phyloP scores from a whole-genome alignment of 2,113 vertebrate genomes.

The Excalfactoria chinensis region DNA sequence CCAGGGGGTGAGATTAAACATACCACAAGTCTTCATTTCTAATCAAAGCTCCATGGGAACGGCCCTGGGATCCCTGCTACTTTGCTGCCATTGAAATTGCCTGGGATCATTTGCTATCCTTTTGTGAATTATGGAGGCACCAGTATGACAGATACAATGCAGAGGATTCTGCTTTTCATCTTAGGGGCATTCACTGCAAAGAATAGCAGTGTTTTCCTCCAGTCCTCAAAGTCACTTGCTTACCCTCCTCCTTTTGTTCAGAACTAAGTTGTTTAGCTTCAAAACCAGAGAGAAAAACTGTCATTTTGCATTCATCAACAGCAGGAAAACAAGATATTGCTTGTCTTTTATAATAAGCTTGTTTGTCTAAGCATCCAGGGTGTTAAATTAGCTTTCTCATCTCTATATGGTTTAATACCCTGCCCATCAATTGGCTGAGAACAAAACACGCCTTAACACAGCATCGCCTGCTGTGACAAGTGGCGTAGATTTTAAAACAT shows the following conservation, averaged over 20 bases:
- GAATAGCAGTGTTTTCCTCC: slow-evolving; percentile 17
- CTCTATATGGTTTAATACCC: background rate
- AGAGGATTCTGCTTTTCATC: background rate
- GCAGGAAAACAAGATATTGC: background rate
- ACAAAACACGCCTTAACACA: background rate
- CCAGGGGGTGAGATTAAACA: slow-evolving; percentile 19
- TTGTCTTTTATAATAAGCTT: background rate
- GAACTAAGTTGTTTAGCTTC: background rate
- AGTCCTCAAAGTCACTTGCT: slow-evolving; percentile 24
- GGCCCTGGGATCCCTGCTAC: background rate
- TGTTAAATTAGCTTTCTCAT: slow-evolving; percentile 11
- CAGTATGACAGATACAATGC: background rate
- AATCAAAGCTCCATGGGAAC: slow-evolving; percentile 59
- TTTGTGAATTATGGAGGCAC: slow-evolving; percentile 12
- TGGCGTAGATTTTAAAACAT: background rate
- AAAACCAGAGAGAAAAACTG: background rate
- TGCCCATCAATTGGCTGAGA: background rate
- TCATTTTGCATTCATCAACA: background rate
- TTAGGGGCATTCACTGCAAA: slow-evolving; percentile 2
- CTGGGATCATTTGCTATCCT: slow-evolving; percentile 18
- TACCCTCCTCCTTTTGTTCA: slow-evolving; percentile 16
- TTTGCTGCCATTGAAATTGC: background rate
- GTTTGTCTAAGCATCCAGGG: slow-evolving; percentile 29
- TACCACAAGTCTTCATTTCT: slow-evolving; percentile 1
- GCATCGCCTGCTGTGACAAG: slow-evolving; percentile 2